phyloP scores from a whole-genome alignment of 2,113 vertebrate genomes.

The Micronycteris hirsuta region DNA sequence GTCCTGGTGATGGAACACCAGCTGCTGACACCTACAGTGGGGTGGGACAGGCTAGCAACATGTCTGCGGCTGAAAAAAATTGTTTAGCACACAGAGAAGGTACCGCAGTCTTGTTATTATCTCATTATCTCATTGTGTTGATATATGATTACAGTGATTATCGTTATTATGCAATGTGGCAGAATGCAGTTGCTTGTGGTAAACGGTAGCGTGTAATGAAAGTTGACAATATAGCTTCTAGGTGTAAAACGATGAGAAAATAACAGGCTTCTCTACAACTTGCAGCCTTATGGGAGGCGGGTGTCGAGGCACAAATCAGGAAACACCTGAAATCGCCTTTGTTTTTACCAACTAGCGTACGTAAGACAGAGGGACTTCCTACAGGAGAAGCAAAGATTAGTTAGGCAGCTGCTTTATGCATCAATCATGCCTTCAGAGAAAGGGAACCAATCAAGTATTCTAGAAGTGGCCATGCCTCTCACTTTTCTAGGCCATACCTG shows the following conservation, averaged over 20 bases:
- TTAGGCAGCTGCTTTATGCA: neutral
- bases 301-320: neutral
- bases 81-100: conserved; percentile 18
- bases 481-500: neutral
- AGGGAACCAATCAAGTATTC: neutral
- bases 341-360: neutral
- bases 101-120: neutral
- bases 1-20: neutral
- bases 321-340: neutral
- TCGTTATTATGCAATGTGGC: neutral
- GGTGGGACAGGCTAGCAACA: neutral
- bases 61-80: neutral
- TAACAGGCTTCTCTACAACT: neutral
- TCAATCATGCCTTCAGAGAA: neutral
- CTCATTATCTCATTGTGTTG: conserved; percentile 41
- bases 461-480: neutral
- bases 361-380: neutral
- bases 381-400: neutral
- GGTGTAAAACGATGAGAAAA: neutral
- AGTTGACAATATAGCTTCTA: neutral
- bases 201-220: neutral
- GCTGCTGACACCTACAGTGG: neutral
- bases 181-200: neutral
- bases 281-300: neutral
- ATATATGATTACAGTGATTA: conserved; percentile 15